A percentile compares a stretch with the other conserved stretches of the same genome.
phyloP scores from a whole-genome alignment of 2,113 vertebrate species.

The Alces alces region DNA sequence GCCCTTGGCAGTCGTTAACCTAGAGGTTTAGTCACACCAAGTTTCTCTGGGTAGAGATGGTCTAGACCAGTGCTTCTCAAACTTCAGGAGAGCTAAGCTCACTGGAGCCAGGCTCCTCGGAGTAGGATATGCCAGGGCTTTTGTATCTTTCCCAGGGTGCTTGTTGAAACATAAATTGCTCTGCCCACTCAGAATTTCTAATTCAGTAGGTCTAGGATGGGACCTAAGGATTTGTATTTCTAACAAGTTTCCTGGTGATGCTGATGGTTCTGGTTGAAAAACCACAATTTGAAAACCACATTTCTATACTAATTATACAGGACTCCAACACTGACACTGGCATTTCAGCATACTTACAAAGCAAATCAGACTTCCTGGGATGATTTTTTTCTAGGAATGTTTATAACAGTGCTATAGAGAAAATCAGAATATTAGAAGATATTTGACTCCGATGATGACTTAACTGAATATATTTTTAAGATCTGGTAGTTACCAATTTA shows the following conservation, averaged over 20 bases:
- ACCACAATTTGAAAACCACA: background rate
- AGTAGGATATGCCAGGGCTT: background rate
- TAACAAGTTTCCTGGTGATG: background rate
- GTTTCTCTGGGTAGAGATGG: background rate
- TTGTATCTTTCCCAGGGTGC: background rate
- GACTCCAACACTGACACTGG: background rate
- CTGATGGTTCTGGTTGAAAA: background rate
- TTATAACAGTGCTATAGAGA: background rate
- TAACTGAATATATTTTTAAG: slow-evolving; percentile 30
- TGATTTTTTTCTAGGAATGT: background rate
- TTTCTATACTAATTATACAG: background rate
- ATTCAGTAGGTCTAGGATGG: background rate
- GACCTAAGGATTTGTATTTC: background rate
- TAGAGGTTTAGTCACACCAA: background rate
- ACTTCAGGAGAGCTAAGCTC: background rate
- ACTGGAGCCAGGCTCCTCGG: background rate
- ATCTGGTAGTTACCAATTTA: background rate
- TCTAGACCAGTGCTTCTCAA: background rate
- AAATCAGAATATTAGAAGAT: slow-evolving; percentile 17
- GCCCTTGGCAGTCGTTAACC: background rate
- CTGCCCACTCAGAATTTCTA: background rate
- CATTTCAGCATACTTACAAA: background rate
- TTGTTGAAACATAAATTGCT: background rate
- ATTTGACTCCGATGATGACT: slow-evolving; percentile 15
- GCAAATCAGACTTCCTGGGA: background rate